Percentiles rank a stretch among this genome's conserved stretches.
phyloP scores from a whole-genome alignment of 2,888 invertebrate genomes.

The Pedicia rivosa region DNA sequence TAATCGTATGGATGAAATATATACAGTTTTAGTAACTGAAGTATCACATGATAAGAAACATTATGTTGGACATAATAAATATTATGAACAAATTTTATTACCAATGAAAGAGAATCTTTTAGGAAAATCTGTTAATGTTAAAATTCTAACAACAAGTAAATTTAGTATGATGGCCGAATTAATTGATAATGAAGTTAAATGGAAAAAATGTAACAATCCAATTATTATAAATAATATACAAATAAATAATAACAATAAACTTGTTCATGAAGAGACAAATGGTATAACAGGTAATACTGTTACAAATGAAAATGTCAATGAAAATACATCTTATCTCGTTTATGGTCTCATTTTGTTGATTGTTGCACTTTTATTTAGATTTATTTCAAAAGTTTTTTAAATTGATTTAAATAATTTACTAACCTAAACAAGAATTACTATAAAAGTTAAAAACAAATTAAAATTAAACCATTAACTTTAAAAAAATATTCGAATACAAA shows the following conservation, averaged over 20 bases:
- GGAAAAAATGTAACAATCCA: slow-evolving; percentile 25
- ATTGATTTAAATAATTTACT: too few species aligned
- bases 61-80: slow-evolving; percentile 90
- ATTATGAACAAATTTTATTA: slow-evolving; percentile 82
- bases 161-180: slow-evolving; percentile 64
- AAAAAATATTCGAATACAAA: too few species aligned
- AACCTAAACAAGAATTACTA: too few species aligned
- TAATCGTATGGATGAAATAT: slow-evolving; percentile 33
- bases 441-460: too few species aligned
- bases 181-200: slow-evolving; percentile 39
- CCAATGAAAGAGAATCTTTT: slow-evolving; percentile 60
- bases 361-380: slow-evolving; percentile 30
- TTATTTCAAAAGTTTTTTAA: slow-evolving; percentile 4
- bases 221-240: background rate
- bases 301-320: slow-evolving; percentile 18
- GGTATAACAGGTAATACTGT: slow-evolving; percentile 16
- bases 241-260: background rate
- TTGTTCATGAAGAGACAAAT: slow-evolving; percentile 21
- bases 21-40: slow-evolving; percentile 83
- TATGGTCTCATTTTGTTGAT: slow-evolving; percentile 26
- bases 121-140: slow-evolving; percentile 69
- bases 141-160: slow-evolving; percentile 50
- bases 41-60: slow-evolving; percentile 77
- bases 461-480: too few species aligned
- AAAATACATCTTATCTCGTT: slow-evolving; percentile 16